Percentiles rank a stretch among this genome's conserved stretches.
These are phyloP conservation scores for Sisor rabdophorus DNA, from an alignment of 2,113 vertebrate genomes.

Conservation along the genomic window DNA sequence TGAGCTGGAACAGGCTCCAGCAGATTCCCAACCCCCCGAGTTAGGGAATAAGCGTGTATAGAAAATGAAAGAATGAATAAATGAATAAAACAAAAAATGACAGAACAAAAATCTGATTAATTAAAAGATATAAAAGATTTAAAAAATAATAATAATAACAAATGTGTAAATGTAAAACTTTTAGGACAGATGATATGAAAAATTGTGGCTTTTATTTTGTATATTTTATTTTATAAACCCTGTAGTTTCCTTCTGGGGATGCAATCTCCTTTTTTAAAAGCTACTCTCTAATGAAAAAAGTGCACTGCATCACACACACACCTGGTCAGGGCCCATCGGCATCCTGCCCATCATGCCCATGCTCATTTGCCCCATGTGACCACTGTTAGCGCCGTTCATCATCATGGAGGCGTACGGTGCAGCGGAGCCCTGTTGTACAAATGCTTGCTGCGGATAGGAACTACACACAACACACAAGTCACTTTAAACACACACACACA, in stretches of 20 bases:
- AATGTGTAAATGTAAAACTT: too few relatives aligned
- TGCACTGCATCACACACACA: conserved; percentile 45
- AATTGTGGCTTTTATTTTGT: too few relatives aligned
- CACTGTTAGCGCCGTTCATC: conserved; percentile 72
- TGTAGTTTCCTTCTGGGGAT: too few relatives aligned
- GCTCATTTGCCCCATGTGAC: conserved; percentile 72
- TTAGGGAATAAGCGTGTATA: too few relatives aligned
- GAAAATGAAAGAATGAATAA: too few relatives aligned
- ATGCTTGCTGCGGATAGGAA: conserved; percentile 80
- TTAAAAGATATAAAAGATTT: not conserved
- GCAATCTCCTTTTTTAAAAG: too few relatives aligned
- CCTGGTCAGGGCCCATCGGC: conserved; percentile 88
- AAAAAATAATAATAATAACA: not conserved
- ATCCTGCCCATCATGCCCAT: conserved; percentile 82
- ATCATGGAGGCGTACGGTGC: conserved; percentile 79
- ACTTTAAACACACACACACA: conserved; percentile 14
- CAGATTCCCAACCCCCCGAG: too few relatives aligned
- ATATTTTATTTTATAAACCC: too few relatives aligned
- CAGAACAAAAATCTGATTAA: not conserved
- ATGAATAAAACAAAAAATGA: too few relatives aligned
- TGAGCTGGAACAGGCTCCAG: too few relatives aligned
- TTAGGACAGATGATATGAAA: not conserved
- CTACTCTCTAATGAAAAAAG: too few relatives aligned
- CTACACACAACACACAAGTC: conserved; percentile 57
- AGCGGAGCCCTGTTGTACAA: conserved; percentile 56